Evolutionary conservation across 2,797 vertebrate species (phyloP).

Genomic region (Malurus splendens): DNA sequence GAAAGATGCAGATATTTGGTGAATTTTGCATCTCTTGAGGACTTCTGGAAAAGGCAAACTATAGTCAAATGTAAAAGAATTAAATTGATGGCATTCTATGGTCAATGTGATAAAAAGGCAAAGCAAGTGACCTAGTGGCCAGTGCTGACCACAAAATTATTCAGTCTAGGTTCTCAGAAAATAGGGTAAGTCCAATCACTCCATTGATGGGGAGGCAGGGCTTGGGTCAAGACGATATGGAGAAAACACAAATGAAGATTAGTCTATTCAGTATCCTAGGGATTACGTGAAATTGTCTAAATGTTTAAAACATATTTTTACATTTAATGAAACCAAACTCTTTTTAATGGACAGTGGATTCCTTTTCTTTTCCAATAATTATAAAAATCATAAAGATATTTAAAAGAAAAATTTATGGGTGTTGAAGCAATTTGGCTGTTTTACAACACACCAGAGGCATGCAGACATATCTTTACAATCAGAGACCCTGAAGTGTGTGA

Average conservation of each 20-base stretch:
- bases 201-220: neutral
- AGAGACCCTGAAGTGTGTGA: neutral
- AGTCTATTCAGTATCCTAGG: neutral
- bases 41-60: neutral
- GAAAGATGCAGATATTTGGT: neutral
- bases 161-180: neutral
- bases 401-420: slow-evolving; percentile 23
- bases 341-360: slow-evolving; percentile 25
- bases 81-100: neutral
- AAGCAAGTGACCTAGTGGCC: neutral
- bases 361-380: slow-evolving; percentile 47
- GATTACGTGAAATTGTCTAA: slow-evolving; percentile 22
- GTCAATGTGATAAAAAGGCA: neutral
- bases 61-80: neutral
- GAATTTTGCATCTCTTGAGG: neutral
- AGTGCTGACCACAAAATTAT: neutral
- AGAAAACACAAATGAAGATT: slow-evolving; percentile 9
- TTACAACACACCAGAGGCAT: slow-evolving; percentile 31
- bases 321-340: slow-evolving; percentile 33
- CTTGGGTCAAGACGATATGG: neutral
- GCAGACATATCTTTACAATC: slow-evolving; percentile 29
- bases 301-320: slow-evolving; percentile 51
- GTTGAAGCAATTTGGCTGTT: slow-evolving; percentile 54
- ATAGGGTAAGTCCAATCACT: neutral
- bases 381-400: slow-evolving; percentile 55